Percentiles rank a stretch among this genome's conserved stretches.
Evolutionary conservation across 2,113 vertebrate species (phyloP).

Genomic region (Galemys pyrenaicus): DNA sequence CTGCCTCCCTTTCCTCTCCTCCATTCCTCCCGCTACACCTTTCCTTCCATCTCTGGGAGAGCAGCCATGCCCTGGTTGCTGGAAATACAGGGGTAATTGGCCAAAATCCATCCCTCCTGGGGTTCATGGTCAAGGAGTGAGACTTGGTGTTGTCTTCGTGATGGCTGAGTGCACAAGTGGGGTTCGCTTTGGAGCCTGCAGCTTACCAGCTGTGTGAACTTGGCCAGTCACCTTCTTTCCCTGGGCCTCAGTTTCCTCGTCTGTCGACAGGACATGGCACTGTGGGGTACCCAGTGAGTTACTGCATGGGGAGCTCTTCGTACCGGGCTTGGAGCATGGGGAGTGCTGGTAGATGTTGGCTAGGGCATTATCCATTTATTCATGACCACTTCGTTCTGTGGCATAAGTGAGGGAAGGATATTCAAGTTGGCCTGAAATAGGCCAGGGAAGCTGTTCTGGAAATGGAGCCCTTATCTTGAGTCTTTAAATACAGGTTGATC

Average conservation of each 20-base stretch:
- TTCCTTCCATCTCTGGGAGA: neutral
- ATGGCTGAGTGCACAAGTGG: no score
- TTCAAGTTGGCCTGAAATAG: neutral
- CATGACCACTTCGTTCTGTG: neutral
- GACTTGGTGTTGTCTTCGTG: neutral
- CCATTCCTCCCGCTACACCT: neutral
- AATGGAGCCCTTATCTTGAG: neutral
- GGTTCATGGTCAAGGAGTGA: neutral
- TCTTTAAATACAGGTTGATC: neutral
- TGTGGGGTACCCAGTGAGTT: neutral
- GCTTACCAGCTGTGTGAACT: neutral
- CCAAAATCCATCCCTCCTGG: no score
- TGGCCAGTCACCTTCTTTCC: neutral
- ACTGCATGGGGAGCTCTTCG: neutral
- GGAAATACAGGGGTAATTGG: neutral
- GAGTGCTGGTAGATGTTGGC: neutral
- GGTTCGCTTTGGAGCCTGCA: neutral
- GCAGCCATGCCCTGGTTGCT: neutral
- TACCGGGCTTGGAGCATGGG: neutral
- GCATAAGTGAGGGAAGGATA: neutral
- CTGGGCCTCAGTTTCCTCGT: neutral
- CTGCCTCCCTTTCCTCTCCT: neutral
- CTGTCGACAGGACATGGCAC: fast-evolving
- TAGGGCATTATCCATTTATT: neutral
- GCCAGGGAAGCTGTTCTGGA: neutral